Conservation (phyloP, 2,888 invertebrate genomes). For the Neoaliturus tenellus region DNA sequence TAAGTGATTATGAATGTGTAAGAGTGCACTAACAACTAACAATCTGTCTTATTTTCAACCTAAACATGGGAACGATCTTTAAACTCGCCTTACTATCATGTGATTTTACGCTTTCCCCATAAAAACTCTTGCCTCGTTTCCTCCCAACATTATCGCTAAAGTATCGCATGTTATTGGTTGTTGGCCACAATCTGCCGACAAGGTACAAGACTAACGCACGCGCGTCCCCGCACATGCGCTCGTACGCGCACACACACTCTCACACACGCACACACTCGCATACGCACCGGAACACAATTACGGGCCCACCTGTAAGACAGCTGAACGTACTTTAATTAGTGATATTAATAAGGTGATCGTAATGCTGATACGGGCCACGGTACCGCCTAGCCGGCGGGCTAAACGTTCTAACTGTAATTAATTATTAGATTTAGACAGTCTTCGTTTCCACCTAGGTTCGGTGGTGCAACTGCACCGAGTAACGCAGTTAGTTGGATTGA, state of each 20-base stretch:
- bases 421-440: neutral
- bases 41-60: no score
- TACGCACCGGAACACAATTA: neutral
- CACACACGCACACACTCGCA: slow-evolving; percentile 1
- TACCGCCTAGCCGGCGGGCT: neutral
- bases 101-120: no score
- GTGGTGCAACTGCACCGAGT: no score
- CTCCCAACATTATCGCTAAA: neutral
- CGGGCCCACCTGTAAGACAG: slow-evolving; percentile 33
- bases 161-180: neutral
- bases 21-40: no score
- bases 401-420: neutral
- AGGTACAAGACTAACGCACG: neutral
- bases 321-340: slow-evolving; percentile 31
- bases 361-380: neutral
- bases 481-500: no score
- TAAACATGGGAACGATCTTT: no score
- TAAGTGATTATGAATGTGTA: no score
- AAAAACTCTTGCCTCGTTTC: neutral
- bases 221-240: neutral
- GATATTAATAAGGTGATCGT: slow-evolving; percentile 41
- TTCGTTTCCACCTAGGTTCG: no score
- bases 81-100: no score
- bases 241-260: slow-evolving; percentile 17
- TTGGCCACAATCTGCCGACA: neutral